Evolutionary conservation across 2,888 invertebrate species (phyloP).

Genomic region (Dione vanillae): DNA sequence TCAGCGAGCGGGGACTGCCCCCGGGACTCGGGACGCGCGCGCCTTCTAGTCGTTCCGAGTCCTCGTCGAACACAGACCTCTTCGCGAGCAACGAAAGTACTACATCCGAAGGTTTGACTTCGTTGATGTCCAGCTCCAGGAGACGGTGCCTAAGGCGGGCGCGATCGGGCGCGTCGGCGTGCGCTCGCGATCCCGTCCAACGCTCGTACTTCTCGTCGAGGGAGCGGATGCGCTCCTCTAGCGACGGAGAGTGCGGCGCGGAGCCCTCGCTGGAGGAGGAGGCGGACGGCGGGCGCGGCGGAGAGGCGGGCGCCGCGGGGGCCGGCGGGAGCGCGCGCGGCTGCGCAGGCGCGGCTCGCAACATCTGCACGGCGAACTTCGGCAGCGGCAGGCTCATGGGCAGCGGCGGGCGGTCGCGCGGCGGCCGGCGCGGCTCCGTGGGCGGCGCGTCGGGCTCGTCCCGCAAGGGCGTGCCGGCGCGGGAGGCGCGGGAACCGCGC

Average conservation of each 20-base stretch:
- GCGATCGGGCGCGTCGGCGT: conserved; percentile 84
- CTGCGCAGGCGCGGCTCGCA: conserved; percentile 79
- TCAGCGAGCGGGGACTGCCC: conserved; percentile 72
- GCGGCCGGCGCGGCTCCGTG: conserved; percentile 89
- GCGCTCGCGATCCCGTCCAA: conserved; percentile 88
- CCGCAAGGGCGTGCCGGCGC: conserved; percentile 93
- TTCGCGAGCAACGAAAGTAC: conserved; percentile 96
- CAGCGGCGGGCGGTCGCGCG: conserved; percentile 85
- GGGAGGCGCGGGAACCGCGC: conserved; percentile 85
- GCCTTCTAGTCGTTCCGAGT: conserved; percentile 95
- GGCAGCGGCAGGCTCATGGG: conserved; percentile 94
- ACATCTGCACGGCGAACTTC: conserved; percentile 91
- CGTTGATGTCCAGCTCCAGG: conserved; percentile 90
- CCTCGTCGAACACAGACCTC: conserved; percentile 97
- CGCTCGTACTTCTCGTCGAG: conserved; percentile 97
- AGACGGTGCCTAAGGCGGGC: conserved; percentile 88
- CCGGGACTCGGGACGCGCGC: conserved; percentile 90
- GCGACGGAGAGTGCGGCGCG: conserved; percentile 89
- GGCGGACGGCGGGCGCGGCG: conserved; percentile 88
- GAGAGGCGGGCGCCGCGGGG: conserved; percentile 81
- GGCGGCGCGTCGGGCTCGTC: conserved; percentile 91
- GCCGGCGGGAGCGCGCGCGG: conserved; percentile 78
- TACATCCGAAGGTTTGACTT: conserved; percentile 96
- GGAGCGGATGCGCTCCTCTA: conserved; percentile 96
- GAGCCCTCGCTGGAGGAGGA: conserved; percentile 90